Evolutionary conservation across 2,113 vertebrate genomes (phyloP), one percentile per base, ranked within the genome.

Genomic region (Zapus hudsonius): DNA sequence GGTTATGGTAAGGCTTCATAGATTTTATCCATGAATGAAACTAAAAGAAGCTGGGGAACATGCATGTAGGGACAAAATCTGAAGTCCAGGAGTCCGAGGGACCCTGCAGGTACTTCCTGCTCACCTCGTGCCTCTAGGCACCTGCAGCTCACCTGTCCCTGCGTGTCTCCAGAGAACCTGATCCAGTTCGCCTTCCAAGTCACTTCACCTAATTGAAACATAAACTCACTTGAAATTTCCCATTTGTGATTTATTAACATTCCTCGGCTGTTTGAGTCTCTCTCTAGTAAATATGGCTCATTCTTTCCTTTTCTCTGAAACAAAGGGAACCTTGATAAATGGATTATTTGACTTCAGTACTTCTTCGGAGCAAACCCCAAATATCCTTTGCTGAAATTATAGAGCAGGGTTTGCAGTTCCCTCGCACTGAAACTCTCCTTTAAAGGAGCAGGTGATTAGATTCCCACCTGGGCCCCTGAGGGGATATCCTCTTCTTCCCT

Each of bases 251-350:
- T 96, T 87, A 96, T 94, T 97, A 96, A 90, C 93, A 57, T 69
- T 44, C 38, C 55, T 89, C 29, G 44, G 91, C 73, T 63, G n/a
- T 74, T 78, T 5, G 70, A 89, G 72, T 75, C 70, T 90, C 85
- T 87, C 83, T 86, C 93, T 33, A 90, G 83, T 89, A 89, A 84
- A 88, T 57, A 44, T 36, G 76, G 36, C 7, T 17, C 95, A 52
- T 59, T 57, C 47, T 17, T 93, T 93, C 47, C 64, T 73, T 78
- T 57, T 84, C 2, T 72, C 40, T 83, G 82, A 97, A 92, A 97
- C 69, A 42, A 97, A 96, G 97, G 88, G 76, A 89, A 90, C 82
- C 91, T 80, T 94, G 93, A 92, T 94, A 75, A 96, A 92, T 19
- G 84, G 90, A 75, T 95, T 94, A 84, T 95, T 87, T 67, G 69